phyloP scores from a whole-genome alignment of 2,113 vertebrate genomes.

The Notarius lentiginosus region DNA sequence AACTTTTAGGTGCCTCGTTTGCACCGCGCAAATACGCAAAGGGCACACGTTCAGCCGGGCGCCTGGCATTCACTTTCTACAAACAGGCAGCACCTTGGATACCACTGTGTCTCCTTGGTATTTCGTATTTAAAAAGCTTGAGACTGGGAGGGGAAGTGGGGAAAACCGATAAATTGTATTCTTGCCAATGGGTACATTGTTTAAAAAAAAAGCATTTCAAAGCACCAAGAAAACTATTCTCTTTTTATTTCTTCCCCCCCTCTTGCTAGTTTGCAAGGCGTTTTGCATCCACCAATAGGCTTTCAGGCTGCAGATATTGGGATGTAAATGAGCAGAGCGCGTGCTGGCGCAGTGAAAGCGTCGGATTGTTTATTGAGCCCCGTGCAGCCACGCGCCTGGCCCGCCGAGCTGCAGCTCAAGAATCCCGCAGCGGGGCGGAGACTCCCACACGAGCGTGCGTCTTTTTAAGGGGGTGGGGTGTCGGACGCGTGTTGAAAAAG shows the following conservation, averaged over 20 bases:
- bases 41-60: constrained; percentile 32
- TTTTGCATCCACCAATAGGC: constrained; percentile 78
- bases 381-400: constrained; percentile 86
- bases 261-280: constrained; percentile 64
- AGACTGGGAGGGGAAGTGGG: constrained; percentile 57
- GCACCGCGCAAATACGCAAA: constrained; percentile 15
- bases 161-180: constrained; percentile 69
- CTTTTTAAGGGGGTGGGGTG: constrained; percentile 66
- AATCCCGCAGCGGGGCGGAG: constrained; percentile 78
- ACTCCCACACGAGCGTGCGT: constrained; percentile 75
- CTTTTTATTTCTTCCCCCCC: constrained; percentile 49
- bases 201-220: constrained; percentile 77
- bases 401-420: constrained; percentile 64
- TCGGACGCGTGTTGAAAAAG: constrained; percentile 84
- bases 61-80: constrained; percentile 64
- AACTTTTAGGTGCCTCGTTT: neutral
- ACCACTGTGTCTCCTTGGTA: constrained; percentile 71
- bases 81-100: constrained; percentile 74
- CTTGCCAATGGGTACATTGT: constrained; percentile 71
- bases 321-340: constrained; percentile 77
- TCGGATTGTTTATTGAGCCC: constrained; percentile 78
- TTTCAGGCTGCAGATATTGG: constrained; percentile 75
- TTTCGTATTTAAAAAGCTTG: constrained; percentile 69
- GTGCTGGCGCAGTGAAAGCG: constrained; percentile 77
- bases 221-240: constrained; percentile 68